Percentiles rank a stretch among this genome's conserved stretches.
Evolutionary conservation across 2,797 vertebrate species (phyloP).

Genomic region (Chelon labrosus): DNA sequence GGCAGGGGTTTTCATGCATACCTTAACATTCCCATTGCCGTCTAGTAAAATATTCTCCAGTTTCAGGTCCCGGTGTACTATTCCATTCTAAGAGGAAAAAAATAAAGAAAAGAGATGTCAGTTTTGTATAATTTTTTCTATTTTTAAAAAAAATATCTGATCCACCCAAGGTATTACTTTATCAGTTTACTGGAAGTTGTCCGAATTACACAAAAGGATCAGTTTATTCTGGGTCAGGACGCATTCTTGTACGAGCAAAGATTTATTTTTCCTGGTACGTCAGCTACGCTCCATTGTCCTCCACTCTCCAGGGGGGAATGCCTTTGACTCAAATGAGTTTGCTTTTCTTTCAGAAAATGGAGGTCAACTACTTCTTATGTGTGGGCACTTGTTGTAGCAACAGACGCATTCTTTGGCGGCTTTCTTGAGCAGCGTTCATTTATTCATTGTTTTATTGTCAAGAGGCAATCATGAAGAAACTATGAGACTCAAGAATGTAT

Average conservation of each 20-base stretch:
- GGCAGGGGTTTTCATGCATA: slow-evolving; percentile 54
- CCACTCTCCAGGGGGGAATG: slow-evolving; percentile 79
- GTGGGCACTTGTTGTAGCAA: slow-evolving; percentile 3
- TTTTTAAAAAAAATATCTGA: background rate
- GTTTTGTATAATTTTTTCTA: slow-evolving; percentile 13
- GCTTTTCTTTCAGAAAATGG: slow-evolving; percentile 62
- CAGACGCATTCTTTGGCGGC: slow-evolving; percentile 6
- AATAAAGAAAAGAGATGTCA: background rate
- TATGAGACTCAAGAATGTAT: background rate
- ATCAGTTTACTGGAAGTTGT: slow-evolving; percentile 31
- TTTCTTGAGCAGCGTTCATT: background rate
- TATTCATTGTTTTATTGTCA: slow-evolving; percentile 14
- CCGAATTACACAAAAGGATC: slow-evolving; percentile 47
- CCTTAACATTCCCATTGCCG: slow-evolving; percentile 93
- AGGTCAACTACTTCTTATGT: slow-evolving; percentile 42
- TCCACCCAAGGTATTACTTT: background rate
- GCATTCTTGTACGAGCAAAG: slow-evolving; percentile 56
- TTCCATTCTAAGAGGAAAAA: slow-evolving; percentile 87
- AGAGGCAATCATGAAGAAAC: slow-evolving; percentile 13
- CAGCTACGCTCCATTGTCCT: slow-evolving; percentile 77
- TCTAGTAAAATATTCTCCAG: slow-evolving; percentile 98
- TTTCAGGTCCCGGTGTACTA: slow-evolving; percentile 97
- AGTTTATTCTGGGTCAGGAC: slow-evolving; percentile 49
- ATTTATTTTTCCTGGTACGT: slow-evolving; percentile 56
- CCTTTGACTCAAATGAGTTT: slow-evolving; percentile 62